phyloP scores from a whole-genome alignment of 2,113 vertebrate genomes.

The Excalfactoria chinensis region DNA sequence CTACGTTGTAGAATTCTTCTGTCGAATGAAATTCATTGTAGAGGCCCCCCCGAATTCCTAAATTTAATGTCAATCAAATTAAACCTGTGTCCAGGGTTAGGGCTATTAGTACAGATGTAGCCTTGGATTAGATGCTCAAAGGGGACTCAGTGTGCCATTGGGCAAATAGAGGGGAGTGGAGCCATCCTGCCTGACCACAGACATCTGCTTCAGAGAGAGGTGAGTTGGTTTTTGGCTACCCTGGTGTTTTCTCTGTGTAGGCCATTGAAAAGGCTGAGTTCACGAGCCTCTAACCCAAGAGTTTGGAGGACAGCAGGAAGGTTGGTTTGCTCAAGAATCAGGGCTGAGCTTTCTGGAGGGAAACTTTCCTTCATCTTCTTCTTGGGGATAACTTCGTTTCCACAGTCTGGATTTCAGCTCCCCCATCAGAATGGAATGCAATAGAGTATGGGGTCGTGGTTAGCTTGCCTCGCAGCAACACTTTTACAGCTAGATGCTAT shows the following conservation, averaged over 20 bases:
- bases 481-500: background rate
- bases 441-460: fast-evolving
- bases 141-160: background rate
- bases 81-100: slow-evolving; percentile 37
- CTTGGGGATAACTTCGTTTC: background rate
- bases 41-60: slow-evolving; percentile 52
- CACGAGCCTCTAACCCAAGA: background rate
- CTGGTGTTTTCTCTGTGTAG: background rate
- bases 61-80: slow-evolving; percentile 71
- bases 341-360: background rate
- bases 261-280: background rate
- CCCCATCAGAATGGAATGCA: background rate
- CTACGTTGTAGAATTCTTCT: slow-evolving; percentile 59
- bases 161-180: background rate
- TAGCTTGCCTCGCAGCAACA: background rate
- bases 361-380: fast-evolving
- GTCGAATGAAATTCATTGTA: slow-evolving; percentile 73
- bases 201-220: background rate
- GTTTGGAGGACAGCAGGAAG: background rate
- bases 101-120: slow-evolving; percentile 34
- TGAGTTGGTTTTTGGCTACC: background rate
- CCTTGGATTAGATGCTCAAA: slow-evolving; percentile 21
- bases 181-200: background rate
- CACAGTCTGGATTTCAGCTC: background rate
- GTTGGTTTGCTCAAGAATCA: fast-evolving